phyloP scores from a whole-genome alignment of 2,113 vertebrate genomes.

The Melanocharis versteri region DNA sequence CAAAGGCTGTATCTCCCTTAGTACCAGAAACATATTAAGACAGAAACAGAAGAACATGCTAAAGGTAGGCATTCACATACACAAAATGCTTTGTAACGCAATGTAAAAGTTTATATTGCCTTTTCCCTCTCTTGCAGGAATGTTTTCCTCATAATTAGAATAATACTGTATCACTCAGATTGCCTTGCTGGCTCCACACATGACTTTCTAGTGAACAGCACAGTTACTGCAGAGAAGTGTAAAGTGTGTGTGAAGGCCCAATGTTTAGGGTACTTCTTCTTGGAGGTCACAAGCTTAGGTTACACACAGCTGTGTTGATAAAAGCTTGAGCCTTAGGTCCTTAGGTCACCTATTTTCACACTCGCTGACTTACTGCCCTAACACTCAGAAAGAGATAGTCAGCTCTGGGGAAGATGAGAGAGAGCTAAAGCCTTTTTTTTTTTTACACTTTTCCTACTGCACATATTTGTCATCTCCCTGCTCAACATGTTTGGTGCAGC shows the following conservation, averaged over 20 bases:
- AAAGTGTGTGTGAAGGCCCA: not conserved
- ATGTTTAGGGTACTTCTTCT: not conserved
- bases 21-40: not conserved
- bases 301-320: not conserved
- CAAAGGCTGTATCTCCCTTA: not conserved
- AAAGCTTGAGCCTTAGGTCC: not conserved
- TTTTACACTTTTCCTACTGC: not conserved
- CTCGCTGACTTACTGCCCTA: not conserved
- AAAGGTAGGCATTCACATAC: not conserved
- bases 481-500: not conserved
- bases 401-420: not conserved
- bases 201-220: not conserved
- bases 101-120: not conserved
- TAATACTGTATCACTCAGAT: not conserved
- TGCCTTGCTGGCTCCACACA: not conserved
- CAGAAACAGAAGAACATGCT: not conserved
- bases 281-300: not conserved
- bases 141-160: not conserved
- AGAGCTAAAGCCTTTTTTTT: not conserved
- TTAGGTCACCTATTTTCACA: not conserved
- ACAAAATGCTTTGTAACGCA: not conserved
- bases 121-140: not conserved
- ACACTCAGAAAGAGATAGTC: not conserved
- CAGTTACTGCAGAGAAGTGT: not conserved
- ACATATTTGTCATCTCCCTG: not conserved